These are phyloP conservation scores for Tuta absoluta DNA, from an alignment of 2,888 invertebrate genomes.

Conservation along the genomic window DNA sequence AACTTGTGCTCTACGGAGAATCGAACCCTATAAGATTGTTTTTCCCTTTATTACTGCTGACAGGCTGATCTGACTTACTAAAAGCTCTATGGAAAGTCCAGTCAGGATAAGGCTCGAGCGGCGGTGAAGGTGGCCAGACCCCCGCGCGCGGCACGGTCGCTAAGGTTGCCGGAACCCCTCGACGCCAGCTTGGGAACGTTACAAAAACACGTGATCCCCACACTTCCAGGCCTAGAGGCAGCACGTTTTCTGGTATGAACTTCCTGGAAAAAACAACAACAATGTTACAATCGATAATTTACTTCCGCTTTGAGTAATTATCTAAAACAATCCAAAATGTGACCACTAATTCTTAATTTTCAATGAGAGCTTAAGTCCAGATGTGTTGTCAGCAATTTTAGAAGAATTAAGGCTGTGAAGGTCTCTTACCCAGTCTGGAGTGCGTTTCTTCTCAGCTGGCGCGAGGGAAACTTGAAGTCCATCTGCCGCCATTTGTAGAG, in stretches of 20 bases:
- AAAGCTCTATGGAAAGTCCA: slow-evolving; percentile 84
- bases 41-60: no score
- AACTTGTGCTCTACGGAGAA: no score
- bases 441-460: slow-evolving; percentile 80
- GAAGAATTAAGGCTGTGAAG: no score
- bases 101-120: slow-evolving; percentile 86
- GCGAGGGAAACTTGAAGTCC: slow-evolving; percentile 86
- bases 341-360: no score
- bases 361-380: no score
- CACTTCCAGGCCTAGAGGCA: slow-evolving; percentile 88
- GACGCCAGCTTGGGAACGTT: slow-evolving; percentile 88
- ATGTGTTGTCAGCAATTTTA: no score
- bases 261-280: slow-evolving; percentile 54
- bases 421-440: slow-evolving; percentile 77
- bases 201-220: slow-evolving; percentile 86
- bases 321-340: no score
- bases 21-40: no score
- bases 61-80: slow-evolving; percentile 62
- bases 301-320: no score
- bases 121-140: slow-evolving; percentile 75
- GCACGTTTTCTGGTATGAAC: slow-evolving; percentile 86
- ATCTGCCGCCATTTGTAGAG: slow-evolving; percentile 88
- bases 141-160: slow-evolving; percentile 84
- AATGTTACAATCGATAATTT: not conserved
- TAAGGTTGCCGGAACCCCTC: slow-evolving; percentile 88